Evolutionary conservation across 1,140 invertebrate species (phyloP), one percentile per base, ranked within the genome.

Genomic region (Melitaea cinxia): DNA sequence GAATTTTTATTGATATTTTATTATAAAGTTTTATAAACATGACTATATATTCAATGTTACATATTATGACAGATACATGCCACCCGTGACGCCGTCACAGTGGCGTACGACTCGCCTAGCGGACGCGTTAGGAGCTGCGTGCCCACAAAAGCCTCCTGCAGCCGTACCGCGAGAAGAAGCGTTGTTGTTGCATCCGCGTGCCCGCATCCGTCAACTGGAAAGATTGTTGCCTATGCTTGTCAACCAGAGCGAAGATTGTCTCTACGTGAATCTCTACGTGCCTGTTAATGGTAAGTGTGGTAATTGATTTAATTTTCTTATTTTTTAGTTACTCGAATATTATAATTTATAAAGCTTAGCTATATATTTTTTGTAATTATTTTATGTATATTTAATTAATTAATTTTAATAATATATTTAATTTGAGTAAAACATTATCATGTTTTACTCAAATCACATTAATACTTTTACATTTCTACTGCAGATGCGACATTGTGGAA

Each of bases 201-300:
- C 94, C 10, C 93, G 96, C 15, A 93, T 98, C 28, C 93, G 95
- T 23, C 95, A 97, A 81, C 92, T 99, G 24, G 94, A 96, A 73
- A 94, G 95, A 68, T 92, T 99, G 68, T 91, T 96, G 56, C 96
- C 96, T 6, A 92, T 96, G 67, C 92, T 99, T 30, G 93, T 93
- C 70, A 97, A 98, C 83, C 97, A 98, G 92, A 97, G 95, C 88
- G 98, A 99, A 92, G 98, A 99, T 92, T 99, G 98, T 88, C 95
- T 99, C 75, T 99, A 98, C 89, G 93, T 99, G 74, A 99, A 99
- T 91, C 94, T 99, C 65, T 99, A 98, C 91, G 96, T 98, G 63
- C 98, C 98, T 68, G 94, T 86, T 17, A 80, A 77, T 57, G 87
- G 87, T 87, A 45, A 75, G 77, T 24, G 2, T 26, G 9, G 10